Evolutionary conservation across 2,888 invertebrate species (phyloP), one percentile per base, ranked within the genome.

Genomic region (Mesochorus sp.): DNA sequence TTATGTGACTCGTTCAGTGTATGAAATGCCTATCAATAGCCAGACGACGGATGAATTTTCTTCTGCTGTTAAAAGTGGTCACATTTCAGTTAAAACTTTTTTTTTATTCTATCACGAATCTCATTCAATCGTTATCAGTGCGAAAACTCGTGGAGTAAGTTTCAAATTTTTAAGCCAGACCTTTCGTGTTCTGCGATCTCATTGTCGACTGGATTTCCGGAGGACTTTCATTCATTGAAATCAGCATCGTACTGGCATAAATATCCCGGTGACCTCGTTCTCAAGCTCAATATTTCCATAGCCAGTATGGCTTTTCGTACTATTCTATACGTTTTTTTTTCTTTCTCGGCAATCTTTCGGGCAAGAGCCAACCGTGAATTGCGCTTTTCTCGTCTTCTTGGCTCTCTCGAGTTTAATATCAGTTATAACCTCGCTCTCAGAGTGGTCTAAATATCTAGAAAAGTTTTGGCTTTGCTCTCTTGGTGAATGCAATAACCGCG

Each of bases 231-330:
- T 64, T 77, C 34, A 21, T 0, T 59, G 57, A 57, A 24, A 59
- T 61, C 47, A 68, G 61, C 47, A 73, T 39, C 28, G 47, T 31
- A 62, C 62, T 14, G 34, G 73, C 74, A 66, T 59, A 68, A 61
- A 53, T 64, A 70, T 78, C 74, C 44, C 70, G 64, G 64, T 78
- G 78, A 78, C 78, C 78, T 44, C 31, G 47, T 78, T 78, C 64
- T 44, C 70, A 51, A 70, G 70, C 12, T 44, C 39, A 64, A 78
- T 74, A 74, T 78, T 44, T 64, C 49, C 68, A 72, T 68, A 51
- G 72, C 67, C 19, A 24, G 19, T 44, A 34, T 47, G 70, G 57
- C 66, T 70, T 70, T 59, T 37, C 10, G 55, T 26, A 31, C 42
- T 39, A n/a, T 12, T 61, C 47, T 34, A 24, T n/a, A n/a, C 47